These are phyloP conservation scores for Drosophila pseudotalamancana DNA, from an alignment of 2,888 invertebrate genomes.

Conservation along the genomic window DNA sequence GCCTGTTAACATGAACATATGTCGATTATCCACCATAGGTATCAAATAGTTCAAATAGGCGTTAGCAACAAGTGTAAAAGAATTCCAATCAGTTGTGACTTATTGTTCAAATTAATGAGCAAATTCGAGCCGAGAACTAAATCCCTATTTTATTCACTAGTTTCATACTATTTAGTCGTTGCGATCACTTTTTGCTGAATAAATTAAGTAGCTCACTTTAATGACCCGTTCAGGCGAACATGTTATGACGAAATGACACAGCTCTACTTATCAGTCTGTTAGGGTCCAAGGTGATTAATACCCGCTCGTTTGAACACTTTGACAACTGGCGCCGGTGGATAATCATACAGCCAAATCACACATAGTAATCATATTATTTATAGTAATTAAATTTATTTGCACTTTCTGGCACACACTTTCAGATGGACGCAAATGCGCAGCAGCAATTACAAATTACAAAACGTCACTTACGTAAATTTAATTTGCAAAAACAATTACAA, in stretches of 20 bases:
- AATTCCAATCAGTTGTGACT: not conserved
- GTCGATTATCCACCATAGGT: constrained; percentile 5
- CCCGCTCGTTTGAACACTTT: not conserved
- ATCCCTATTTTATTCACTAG: too few relatives aligned
- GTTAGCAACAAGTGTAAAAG: constrained; percentile 1
- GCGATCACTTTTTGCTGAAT: too few relatives aligned
- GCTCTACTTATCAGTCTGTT: not conserved
- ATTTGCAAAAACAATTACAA: constrained; percentile 39
- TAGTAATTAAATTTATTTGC: not conserved
- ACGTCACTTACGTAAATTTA: constrained; percentile 46
- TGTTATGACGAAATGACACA: too few relatives aligned
- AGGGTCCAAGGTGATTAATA: constrained; percentile 18
- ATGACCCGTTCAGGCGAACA: too few relatives aligned
- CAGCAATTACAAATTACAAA: constrained; percentile 15
- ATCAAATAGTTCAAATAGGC: not conserved
- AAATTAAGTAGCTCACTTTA: too few relatives aligned
- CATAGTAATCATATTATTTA: constrained; percentile 9
- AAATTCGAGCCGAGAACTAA: too few relatives aligned
- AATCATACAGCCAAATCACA: not conserved
- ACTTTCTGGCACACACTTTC: constrained; percentile 18
- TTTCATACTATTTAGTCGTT: too few relatives aligned
- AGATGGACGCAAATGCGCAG: constrained; percentile 25
- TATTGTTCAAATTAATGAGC: too few relatives aligned
- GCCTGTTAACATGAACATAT: constrained; percentile 24
- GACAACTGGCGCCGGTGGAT: constrained; percentile 4